phyloP scores from a whole-genome alignment of 2,888 invertebrate genomes.

The Salpingus planirostris region DNA sequence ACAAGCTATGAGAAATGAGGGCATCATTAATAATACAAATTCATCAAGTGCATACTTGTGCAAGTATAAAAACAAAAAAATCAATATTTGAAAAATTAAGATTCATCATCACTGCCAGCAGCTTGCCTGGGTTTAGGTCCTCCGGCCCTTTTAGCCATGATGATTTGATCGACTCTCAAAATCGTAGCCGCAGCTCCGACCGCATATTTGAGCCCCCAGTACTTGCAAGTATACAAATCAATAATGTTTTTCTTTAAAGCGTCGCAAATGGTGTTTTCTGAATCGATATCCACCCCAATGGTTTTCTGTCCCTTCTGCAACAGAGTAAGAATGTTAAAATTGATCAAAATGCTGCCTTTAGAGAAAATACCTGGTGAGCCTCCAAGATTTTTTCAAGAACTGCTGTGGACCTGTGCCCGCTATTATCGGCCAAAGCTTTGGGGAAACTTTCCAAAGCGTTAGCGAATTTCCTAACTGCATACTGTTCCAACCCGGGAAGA shows the following conservation, averaged over 20 bases:
- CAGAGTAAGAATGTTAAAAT: too few species aligned
- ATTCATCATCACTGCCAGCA: slow-evolving; percentile 65
- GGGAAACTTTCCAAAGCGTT: slow-evolving; percentile 84
- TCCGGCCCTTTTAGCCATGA: slow-evolving; percentile 96
- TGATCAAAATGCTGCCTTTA: too few species aligned
- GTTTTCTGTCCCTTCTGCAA: slow-evolving; percentile 61
- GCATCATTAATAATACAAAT: too few species aligned
- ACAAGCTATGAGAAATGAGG: too few species aligned
- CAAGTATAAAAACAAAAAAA: too few species aligned
- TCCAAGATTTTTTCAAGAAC: slow-evolving; percentile 83
- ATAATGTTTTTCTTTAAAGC: slow-evolving; percentile 67
- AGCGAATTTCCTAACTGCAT: slow-evolving; percentile 91
- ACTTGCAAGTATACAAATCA: slow-evolving; percentile 78
- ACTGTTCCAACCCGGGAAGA: slow-evolving; percentile 76
- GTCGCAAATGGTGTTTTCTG: slow-evolving; percentile 64
- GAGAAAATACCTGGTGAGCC: slow-evolving; percentile 69
- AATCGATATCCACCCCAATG: slow-evolving; percentile 80
- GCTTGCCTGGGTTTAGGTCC: slow-evolving; percentile 74
- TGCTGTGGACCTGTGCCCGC: slow-evolving; percentile 81
- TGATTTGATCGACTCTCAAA: slow-evolving; percentile 92
- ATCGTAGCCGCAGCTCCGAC: slow-evolving; percentile 88
- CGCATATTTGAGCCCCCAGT: slow-evolving; percentile 94
- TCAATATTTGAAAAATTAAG: slow-evolving; percentile 17
- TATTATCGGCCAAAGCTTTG: slow-evolving; percentile 88
- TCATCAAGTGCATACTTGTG: too few species aligned